Conservation (phyloP, 1,140 invertebrate species). For the Drosophila orena region DNA sequence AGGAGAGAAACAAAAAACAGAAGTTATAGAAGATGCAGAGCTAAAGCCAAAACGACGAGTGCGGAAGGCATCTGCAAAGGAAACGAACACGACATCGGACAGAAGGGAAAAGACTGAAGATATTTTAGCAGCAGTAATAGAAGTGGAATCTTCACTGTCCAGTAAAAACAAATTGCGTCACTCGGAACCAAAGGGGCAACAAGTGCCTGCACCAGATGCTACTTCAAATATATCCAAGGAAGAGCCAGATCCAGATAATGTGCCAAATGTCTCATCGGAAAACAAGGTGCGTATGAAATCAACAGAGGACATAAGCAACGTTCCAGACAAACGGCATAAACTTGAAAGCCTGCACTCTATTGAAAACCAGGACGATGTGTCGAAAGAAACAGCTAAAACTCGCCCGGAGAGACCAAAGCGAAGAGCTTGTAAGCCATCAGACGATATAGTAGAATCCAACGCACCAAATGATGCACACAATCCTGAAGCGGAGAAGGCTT, state of each 20-base stretch:
- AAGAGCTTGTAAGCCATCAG: slow-evolving; percentile 10
- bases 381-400: background rate
- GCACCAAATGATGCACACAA: background rate
- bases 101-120: slow-evolving; percentile 4
- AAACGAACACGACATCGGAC: background rate
- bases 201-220: background rate
- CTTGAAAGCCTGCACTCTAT: background rate
- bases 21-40: background rate
- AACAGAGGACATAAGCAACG: background rate
- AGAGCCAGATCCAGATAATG: background rate
- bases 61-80: slow-evolving; percentile 26
- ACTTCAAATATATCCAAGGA: background rate
- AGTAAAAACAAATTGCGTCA: background rate
- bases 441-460: background rate
- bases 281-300: background rate
- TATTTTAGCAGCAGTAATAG: too few species aligned
- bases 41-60: slow-evolving; percentile 28
- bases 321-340: background rate
- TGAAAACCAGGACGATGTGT: background rate
- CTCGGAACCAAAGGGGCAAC: background rate
- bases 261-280: background rate
- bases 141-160: background rate
- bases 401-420: background rate
- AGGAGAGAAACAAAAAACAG: background rate
- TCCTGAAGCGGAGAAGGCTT: background rate